Conservation (phyloP, 2,888 invertebrate species). For the Epiblema foenella region DNA sequence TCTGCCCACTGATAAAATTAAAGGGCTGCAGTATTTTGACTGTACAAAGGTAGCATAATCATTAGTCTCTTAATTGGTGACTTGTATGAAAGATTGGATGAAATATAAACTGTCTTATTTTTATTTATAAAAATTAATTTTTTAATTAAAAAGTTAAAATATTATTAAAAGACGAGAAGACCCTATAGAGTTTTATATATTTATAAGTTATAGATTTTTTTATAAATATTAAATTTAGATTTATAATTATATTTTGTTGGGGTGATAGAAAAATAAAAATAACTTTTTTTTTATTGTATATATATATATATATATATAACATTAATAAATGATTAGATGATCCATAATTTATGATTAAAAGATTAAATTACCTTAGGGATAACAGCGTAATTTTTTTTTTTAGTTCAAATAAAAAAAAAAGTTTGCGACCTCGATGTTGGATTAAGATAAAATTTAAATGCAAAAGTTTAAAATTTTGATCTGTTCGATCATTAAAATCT, state of each 20-base stretch:
- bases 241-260: slow-evolving; percentile 84
- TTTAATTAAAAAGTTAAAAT: slow-evolving; percentile 88
- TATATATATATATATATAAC: slow-evolving; percentile 44
- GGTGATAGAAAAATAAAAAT: slow-evolving; percentile 86
- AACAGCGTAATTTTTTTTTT: slow-evolving; percentile 92
- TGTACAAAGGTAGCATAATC: slow-evolving; percentile 92
- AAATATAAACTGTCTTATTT: slow-evolving; percentile 85
- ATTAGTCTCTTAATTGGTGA: slow-evolving; percentile 91
- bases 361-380: slow-evolving; percentile 92
- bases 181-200: slow-evolving; percentile 89
- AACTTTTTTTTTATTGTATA: slow-evolving; percentile 79
- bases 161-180: slow-evolving; percentile 89
- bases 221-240: slow-evolving; percentile 60
- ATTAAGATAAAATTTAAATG: slow-evolving; percentile 89
- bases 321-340: slow-evolving; percentile 78
- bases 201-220: slow-evolving; percentile 71
- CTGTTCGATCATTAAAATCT: slow-evolving; percentile 93
- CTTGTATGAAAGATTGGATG: slow-evolving; percentile 91
- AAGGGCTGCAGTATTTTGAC: slow-evolving; percentile 92
- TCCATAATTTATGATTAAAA: slow-evolving; percentile 86
- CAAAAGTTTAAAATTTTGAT: slow-evolving; percentile 88
- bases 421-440: slow-evolving; percentile 96
- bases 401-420: slow-evolving; percentile 89
- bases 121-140: slow-evolving; percentile 75
- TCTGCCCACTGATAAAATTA: slow-evolving; percentile 90